Evolutionary conservation across 2,113 vertebrate species (phyloP), one percentile per base, ranked within the genome.

Genomic region (Vulpes ferrilata): DNA sequence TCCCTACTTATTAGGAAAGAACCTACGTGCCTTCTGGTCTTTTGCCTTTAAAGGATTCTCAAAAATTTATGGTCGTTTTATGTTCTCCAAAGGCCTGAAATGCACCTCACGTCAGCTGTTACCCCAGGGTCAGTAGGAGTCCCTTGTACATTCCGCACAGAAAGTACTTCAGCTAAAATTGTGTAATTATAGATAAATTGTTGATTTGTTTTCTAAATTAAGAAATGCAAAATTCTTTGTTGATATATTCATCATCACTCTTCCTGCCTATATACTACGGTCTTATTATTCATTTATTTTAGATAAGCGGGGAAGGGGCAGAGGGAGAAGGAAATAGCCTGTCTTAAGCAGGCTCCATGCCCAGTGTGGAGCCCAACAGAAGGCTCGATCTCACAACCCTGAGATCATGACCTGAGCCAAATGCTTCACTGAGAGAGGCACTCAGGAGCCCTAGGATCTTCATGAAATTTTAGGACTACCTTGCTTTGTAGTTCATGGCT

Each of bases 41-140:
- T 59, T 79, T 90, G 79, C 55, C 27, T 88, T 71, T 88, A 22
- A 71, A 81, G 80, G 51, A 79, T 79, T 79, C 53, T 69, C 17
- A 88, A 69, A 65, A 88, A 62, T 23, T 71, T 88, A 53, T 62
- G n/a, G 20, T 57, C 3, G 30, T 81, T 88, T 62, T 38, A 23
- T 88, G 76, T 35, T 25, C 93, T 95, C 97, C 35, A 65, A 71
- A 86, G 22, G 22, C 35, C 80, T 82, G 64, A 81, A 53, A 60
- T 81, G 16, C 2, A 25, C 43, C 78, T 17, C 53, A 64, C 8
- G 17, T 27, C 71, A 69, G 10, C 71, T 76, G 62, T 43, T 79
- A 30, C 30, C 27, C 53, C 73, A 64, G 32, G 67, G 79, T 73
- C 23, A 20, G 4, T 19, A 78, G 55, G 48, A 89, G n/a, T 30